Evolutionary conservation across 2,797 vertebrate species (phyloP).

Genomic region (Lepilemur ruficaudatus): DNA sequence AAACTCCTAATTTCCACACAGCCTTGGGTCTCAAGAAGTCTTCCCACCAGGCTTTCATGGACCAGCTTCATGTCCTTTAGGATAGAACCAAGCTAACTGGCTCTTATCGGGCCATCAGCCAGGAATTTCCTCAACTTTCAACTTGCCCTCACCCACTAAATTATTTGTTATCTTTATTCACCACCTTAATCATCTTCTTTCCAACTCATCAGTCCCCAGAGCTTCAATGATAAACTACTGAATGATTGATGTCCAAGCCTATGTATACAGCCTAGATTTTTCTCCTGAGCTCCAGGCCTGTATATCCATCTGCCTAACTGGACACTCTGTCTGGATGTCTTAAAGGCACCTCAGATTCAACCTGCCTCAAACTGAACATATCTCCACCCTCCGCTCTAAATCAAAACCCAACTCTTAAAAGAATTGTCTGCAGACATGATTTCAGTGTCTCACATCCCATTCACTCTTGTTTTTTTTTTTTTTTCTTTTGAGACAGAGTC

Average conservation of each 20-base stretch:
- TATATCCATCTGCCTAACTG: neutral
- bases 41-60: neutral
- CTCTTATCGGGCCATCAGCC: neutral
- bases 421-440: neutral
- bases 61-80: neutral
- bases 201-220: neutral
- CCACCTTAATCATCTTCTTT: neutral
- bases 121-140: neutral
- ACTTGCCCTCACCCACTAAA: neutral
- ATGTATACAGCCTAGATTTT: neutral
- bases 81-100: neutral
- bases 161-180: neutral
- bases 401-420: conserved; percentile 20
- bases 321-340: neutral
- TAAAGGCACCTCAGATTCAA: neutral
- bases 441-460: neutral
- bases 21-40: neutral
- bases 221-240: neutral
- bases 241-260: neutral
- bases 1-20: neutral
- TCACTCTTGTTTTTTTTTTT: neutral
- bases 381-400: neutral
- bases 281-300: neutral
- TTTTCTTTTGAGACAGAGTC: no score
- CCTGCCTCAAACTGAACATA: neutral